These are phyloP conservation scores for Chamaedrilus cognettii DNA, from an alignment of 2,888 invertebrate genomes.

Conservation along the genomic window DNA sequence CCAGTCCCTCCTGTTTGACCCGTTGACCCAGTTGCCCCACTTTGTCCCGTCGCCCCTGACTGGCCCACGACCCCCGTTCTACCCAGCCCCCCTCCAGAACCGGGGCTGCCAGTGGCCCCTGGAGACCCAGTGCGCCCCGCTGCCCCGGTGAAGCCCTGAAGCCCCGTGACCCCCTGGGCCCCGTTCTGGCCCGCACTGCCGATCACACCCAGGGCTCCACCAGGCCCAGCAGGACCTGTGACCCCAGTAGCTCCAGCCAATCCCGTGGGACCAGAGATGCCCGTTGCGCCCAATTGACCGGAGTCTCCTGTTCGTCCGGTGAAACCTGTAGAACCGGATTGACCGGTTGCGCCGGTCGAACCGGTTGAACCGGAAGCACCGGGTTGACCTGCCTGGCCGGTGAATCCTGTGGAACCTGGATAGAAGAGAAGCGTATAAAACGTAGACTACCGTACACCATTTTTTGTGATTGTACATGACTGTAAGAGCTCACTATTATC, in stretches of 20 bases:
- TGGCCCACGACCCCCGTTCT: too few species aligned
- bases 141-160: slow-evolving; percentile 1
- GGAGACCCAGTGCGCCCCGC: slow-evolving; percentile 31
- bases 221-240: neutral
- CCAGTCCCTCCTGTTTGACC: too few species aligned
- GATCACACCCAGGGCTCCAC: too few species aligned
- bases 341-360: slow-evolving; percentile 20
- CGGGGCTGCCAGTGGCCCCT: slow-evolving; percentile 28
- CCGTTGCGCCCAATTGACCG: neutral
- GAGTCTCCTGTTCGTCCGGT: neutral
- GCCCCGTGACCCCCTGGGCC: slow-evolving; percentile 4
- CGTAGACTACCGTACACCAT: too few species aligned
- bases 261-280: too few species aligned
- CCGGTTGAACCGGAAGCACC: slow-evolving; percentile 14
- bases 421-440: too few species aligned
- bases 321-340: slow-evolving; percentile 9
- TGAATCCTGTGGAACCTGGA: neutral
- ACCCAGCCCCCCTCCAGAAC: too few species aligned
- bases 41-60: slow-evolving; percentile 26
- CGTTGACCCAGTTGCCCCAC: slow-evolving; percentile 30
- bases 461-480: too few species aligned
- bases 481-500: too few species aligned
- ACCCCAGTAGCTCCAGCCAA: slow-evolving; percentile 6
- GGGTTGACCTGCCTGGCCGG: slow-evolving; percentile 12
- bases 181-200: too few species aligned